These are phyloP conservation scores for Marcusenius ussheri DNA, from an alignment of 2,113 vertebrate species.

Conservation along the genomic window DNA sequence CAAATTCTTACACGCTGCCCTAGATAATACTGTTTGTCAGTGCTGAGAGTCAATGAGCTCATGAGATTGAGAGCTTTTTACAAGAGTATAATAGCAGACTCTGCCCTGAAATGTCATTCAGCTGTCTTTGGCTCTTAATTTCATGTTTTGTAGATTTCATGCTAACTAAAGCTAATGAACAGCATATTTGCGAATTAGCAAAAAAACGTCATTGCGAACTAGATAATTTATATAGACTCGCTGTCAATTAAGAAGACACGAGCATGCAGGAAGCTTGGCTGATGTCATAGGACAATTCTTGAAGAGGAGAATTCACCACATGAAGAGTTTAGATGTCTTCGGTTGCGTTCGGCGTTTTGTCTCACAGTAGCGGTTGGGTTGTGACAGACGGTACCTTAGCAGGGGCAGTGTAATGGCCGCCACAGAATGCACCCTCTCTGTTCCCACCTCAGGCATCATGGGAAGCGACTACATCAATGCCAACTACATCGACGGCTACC, in stretches of 20 bases:
- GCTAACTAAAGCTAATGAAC: not conserved
- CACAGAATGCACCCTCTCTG: not conserved
- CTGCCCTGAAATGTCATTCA: not conserved
- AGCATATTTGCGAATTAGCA: not conserved
- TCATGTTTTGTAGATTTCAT: not conserved
- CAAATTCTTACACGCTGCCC: not conserved
- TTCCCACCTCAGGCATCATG: conserved; percentile 67
- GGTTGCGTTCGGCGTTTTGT: not conserved
- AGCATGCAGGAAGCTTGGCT: not conserved
- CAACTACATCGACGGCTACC: conserved; percentile 94
- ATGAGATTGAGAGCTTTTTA: not conserved
- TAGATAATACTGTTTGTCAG: not conserved
- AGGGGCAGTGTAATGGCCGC: not conserved
- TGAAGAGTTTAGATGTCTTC: not conserved
- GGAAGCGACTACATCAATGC: conserved; percentile 97
- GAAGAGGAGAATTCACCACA: not conserved
- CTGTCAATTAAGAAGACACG: not conserved
- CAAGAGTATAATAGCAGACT: not conserved
- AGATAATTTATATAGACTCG: not conserved
- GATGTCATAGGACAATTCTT: not conserved
- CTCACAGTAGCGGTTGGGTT: not conserved
- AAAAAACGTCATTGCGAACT: not conserved
- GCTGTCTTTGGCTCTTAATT: not conserved
- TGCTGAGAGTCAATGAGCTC: not conserved
- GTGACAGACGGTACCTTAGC: not conserved